Evolutionary conservation across 2,888 invertebrate species (phyloP), one percentile per base, ranked within the genome.

Genomic region (Crocallis elinguaria): DNA sequence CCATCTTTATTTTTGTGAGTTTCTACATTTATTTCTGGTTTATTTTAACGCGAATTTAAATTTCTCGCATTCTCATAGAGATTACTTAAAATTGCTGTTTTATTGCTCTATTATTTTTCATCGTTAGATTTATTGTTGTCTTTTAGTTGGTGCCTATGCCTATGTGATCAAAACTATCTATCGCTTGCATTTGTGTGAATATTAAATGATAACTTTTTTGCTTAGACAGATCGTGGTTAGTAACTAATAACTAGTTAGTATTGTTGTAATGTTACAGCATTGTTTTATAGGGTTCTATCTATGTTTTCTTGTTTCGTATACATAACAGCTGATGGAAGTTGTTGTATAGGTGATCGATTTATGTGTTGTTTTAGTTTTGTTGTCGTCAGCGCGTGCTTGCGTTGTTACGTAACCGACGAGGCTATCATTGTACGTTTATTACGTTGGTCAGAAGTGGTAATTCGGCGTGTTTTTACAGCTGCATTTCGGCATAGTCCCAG

Each of bases 381-480:
- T 60, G 42, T 49, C 57, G 50, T 52, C 48, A 46, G 53, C 44
- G 49, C 36, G 35, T 48, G 46, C 54, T 43, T 49, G 32, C 33
- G 30, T 12, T 32, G 61, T 82, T 82, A 67, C 78, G 77, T 75
- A 83, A 79, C 71, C 46, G 66, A 73, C 67, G 54, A 66, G 62
- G 67, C 49, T 63, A 53, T 49, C 49, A 54, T 49, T 59, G 50
- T 57, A 51, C 51, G 51, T 57, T 57, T 76, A 76, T 77, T 74
- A 70, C 75, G 74, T 75, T 75, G 70, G 70, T 69, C 71, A 75
- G 73, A 79, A 82, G 79, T 82, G 76, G 75, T 82, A 77, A 82
- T 85, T 84, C 73, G 66, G 73, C 73, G 75, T 87, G 82, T 89
- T 88, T 88, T 88, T 84, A 87, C 87, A 88, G 88, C 87, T 89